Evolutionary conservation across 2,888 invertebrate genomes (phyloP).

Genomic region (Aspidiotus destructor): DNA sequence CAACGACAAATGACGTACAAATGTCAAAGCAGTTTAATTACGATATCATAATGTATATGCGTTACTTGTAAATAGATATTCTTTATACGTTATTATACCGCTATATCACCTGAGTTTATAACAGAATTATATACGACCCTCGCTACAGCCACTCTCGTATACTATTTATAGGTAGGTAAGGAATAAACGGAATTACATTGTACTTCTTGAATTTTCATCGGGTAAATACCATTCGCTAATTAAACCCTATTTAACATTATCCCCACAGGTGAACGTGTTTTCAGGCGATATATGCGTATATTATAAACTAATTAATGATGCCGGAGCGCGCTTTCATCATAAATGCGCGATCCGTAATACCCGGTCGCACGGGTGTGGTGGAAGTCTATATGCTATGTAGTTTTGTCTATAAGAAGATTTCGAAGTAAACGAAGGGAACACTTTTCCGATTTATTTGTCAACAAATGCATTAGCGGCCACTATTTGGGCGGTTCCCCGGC

Average conservation of each 20-base stretch:
- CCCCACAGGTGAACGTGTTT: no score
- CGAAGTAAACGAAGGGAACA: not conserved
- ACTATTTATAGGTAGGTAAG: no score
- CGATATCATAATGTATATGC: not conserved
- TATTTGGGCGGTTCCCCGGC: conserved; percentile 28
- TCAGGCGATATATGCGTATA: no score
- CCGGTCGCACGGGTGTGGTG: not conserved
- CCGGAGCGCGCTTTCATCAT: no score
- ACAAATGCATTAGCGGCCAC: conserved; percentile 26
- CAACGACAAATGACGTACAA: conserved; percentile 2
- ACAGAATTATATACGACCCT: no score
- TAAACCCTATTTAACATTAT: no score
- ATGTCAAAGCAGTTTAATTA: not conserved
- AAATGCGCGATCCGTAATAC: no score
- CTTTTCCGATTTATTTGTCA: conserved; percentile 4
- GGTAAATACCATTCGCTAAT: no score
- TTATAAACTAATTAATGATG: no score
- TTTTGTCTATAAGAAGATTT: not conserved
- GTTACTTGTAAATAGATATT: not conserved
- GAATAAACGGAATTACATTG: no score
- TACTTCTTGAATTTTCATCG: no score
- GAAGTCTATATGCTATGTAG: not conserved
- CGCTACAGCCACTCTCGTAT: no score
- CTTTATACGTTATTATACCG: not conserved
- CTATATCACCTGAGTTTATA: not conserved